Base-by-base conservation (phyloP, 1,140 invertebrate species). In the Sinella curviseta region DNA sequence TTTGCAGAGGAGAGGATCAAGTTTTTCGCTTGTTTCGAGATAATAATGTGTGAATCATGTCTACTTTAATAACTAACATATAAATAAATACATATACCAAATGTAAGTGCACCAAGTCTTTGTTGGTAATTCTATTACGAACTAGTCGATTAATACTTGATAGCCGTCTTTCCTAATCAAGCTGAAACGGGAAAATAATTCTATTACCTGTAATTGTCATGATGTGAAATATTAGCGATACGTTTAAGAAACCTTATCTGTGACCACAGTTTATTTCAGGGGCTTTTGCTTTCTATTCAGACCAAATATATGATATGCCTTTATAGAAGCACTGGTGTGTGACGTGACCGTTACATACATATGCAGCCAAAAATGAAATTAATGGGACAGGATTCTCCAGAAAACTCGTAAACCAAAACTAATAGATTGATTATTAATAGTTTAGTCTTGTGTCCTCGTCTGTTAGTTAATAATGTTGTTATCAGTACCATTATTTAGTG, bases 241-340 rank as follows among this genome's bases (percentile, higher is more conserved):
- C n/a, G n/a, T n/a, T n/a, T n/a, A n/a, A n/a, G 4, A 70, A 70
- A 70, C 65, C 65, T 70, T 70, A 24, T 70, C 65, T 70, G 65
- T 70, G 65, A 70, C 65, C 26, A 31, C 65, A 70, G 24, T 30
- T 70, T 70, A 70, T 70, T 70, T 33, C 2, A 33, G 65, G 30
- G 65, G 28, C 31, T 70, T 70, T 70, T 70, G 26, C 26, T 31
- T 70, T 70, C 65, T 70, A 31, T 4, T 70, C 12, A 70, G 65
- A 70, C 26, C 30, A 70, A 26, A n/a, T 65, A 65, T 8, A 48
- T 48, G 31, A 30, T 31, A 70, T 70, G 65, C 65, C 65, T 70
- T 70, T 24, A 70, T 60, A 60, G 24, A 60, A 60, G 57, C 57
- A 60, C 57, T 26, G 24, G 57, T 48, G 39, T 48, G 20, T 48